phyloP scores from a whole-genome alignment of 1,140 invertebrate genomes.

The Drosophila cardini region DNA sequence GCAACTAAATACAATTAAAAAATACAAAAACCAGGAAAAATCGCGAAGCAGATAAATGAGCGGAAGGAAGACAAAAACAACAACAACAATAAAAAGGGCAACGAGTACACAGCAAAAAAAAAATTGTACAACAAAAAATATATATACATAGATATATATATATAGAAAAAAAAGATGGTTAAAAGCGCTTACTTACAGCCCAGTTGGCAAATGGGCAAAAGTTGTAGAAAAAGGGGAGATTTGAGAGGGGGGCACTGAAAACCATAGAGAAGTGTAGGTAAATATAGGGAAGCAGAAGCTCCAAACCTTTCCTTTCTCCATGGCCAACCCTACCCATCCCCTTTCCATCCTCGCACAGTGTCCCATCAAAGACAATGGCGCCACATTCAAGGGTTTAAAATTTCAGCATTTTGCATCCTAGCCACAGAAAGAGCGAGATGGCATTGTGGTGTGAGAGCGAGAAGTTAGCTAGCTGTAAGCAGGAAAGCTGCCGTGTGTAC shows the following conservation, averaged over 20 bases:
- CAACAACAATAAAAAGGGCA: conserved; percentile 23
- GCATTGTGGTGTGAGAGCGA: not conserved
- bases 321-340: not conserved
- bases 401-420: conserved; percentile 78
- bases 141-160: conserved; percentile 7
- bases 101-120: conserved; percentile 23
- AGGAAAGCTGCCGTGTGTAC: conserved; percentile 31
- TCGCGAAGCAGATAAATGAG: conserved; percentile 67
- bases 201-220: conserved; percentile 79
- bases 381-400: conserved; percentile 82
- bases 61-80: conserved; percentile 59
- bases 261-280: conserved; percentile 30
- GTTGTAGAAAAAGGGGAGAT: not conserved
- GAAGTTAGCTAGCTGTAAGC: not conserved
- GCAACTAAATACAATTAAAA: conserved; percentile 82
- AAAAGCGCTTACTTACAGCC: conserved; percentile 81
- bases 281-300: conserved; percentile 35
- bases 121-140: conserved; percentile 23
- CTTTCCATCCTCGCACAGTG: conserved; percentile 18
- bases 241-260: not conserved
- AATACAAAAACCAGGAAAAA: conserved; percentile 44
- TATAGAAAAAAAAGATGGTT: conserved; percentile 47
- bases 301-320: not conserved
- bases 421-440: not conserved
- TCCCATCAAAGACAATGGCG: conserved; percentile 79